These are phyloP conservation scores for Timema cristinae DNA, from an alignment of 2,888 invertebrate genomes.

Conservation along the genomic window DNA sequence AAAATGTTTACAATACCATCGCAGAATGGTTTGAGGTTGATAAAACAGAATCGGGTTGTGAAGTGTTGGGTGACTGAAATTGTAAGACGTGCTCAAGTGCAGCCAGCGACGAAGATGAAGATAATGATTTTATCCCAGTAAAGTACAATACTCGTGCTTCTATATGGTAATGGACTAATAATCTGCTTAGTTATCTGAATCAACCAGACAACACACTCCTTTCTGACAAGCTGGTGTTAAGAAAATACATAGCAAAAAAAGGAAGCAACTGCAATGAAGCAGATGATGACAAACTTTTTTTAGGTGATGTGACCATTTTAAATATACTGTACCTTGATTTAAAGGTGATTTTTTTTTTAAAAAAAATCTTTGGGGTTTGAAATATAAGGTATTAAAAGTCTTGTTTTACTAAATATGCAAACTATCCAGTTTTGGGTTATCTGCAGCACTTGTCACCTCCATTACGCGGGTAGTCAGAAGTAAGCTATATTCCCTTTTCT, in stretches of 20 bases:
- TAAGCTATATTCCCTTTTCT: too few species aligned
- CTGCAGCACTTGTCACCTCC: too few species aligned
- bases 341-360: too few species aligned
- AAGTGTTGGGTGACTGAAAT: neutral
- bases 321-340: too few species aligned
- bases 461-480: too few species aligned
- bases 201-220: neutral
- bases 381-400: too few species aligned
- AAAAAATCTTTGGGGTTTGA: too few species aligned
- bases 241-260: neutral
- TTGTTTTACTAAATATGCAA: too few species aligned
- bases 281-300: neutral
- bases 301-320: too few species aligned
- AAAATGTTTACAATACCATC: neutral
- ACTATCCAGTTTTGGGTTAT: too few species aligned
- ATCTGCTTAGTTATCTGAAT: too few species aligned
- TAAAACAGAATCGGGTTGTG: neutral
- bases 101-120: neutral
- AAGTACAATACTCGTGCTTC: neutral
- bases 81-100: neutral
- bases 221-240: neutral
- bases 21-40: neutral
- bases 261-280: neutral
- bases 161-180: too few species aligned
- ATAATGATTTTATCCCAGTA: neutral